Base-by-base conservation (phyloP, 2,113 vertebrate species). In the Bubo blakistoni region DNA sequence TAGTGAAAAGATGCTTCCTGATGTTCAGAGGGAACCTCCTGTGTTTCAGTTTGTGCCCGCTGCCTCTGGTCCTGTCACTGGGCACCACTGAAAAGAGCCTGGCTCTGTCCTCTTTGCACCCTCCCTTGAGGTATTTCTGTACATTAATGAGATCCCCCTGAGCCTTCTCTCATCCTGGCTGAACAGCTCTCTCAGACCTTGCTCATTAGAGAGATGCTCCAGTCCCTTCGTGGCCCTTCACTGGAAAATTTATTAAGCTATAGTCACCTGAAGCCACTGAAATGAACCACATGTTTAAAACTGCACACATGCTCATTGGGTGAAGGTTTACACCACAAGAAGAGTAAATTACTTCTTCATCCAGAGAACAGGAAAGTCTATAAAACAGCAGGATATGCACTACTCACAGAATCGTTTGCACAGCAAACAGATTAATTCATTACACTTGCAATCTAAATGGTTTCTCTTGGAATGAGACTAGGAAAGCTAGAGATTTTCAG, bases 181-280 rank as follows among this genome's bases (percentile, higher is more conserved):
- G 51, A 81, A 72, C 34, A 76, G 36, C 46, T 67, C 19, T 74
- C 74, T 66, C 51, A 67, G 67, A 14, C 61, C 54, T 54, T 86
- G 24, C n/a, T 67, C 9, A 3, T 15, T 52, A 22, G 9, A 32
- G 15, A 61, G 29, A 59, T 61, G 25, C 9, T 73, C 38, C 40
- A 44, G 30, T 25, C 27, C 42, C 20, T 74, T 51, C 0, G 0
- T 26, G 12, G 27, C 20, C 15, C 24, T 52, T 86, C 12, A 5
- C 2, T 61, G 59, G 59, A 55, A 84, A 69, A 67, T 57, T 20
- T 73, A 49, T 67, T 38, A 62, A 81, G 62, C 46, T 24, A 15
- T 10, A 61, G 63, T 32, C 47, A 84, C 20, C 17, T 55, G 13
- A 88, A 93, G 40, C 24, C 40, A 55, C 1, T 32, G 52, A 76